These are phyloP conservation scores for Thecophora atra DNA, from an alignment of 2,888 invertebrate species.

Conservation along the genomic window DNA sequence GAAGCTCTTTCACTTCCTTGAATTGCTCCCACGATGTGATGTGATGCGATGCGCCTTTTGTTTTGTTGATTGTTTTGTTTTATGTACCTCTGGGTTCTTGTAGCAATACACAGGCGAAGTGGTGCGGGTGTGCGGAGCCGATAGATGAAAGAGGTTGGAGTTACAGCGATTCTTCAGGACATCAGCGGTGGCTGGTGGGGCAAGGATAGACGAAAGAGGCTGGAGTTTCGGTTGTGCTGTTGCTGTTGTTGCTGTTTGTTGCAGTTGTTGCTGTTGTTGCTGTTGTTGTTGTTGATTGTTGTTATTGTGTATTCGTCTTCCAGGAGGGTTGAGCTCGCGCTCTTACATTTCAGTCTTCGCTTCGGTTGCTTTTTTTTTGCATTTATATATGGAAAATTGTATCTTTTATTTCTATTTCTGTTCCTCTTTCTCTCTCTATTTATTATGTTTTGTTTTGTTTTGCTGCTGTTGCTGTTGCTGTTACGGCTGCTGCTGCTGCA, in stretches of 20 bases:
- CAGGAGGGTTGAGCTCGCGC: constrained; percentile 33
- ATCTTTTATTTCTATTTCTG: constrained; percentile 37
- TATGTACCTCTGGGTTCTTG: constrained; percentile 34
- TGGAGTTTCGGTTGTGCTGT: background rate
- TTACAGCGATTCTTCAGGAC: too few species aligned
- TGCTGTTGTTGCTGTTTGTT: constrained; percentile 23
- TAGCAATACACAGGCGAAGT: constrained; percentile 10
- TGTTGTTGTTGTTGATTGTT: constrained; percentile 40
- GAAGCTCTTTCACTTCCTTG: constrained; percentile 45
- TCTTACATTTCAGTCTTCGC: too few species aligned
- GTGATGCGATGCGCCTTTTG: constrained; percentile 31
- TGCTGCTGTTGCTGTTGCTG: constrained; percentile 29
- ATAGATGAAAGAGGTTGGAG: background rate
- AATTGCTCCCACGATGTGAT: constrained; percentile 6
- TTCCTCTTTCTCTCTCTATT: constrained; percentile 10
- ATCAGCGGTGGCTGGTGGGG: background rate
- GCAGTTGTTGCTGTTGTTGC: constrained; percentile 37
- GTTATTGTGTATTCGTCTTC: constrained; percentile 24
- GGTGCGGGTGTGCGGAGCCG: background rate
- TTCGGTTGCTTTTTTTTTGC: constrained; percentile 14
- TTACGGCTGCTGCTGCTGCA: constrained; percentile 36
- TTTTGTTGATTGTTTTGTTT: constrained; percentile 40
- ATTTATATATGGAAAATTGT: constrained; percentile 34
- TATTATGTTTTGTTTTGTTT: constrained; percentile 38
- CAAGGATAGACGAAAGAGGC: too few species aligned